A percentile compares a stretch with the other conserved stretches of the same genome.
These are phyloP conservation scores for Dasypogon diadema DNA, from an alignment of 2,888 invertebrate genomes.

Conservation along the genomic window DNA sequence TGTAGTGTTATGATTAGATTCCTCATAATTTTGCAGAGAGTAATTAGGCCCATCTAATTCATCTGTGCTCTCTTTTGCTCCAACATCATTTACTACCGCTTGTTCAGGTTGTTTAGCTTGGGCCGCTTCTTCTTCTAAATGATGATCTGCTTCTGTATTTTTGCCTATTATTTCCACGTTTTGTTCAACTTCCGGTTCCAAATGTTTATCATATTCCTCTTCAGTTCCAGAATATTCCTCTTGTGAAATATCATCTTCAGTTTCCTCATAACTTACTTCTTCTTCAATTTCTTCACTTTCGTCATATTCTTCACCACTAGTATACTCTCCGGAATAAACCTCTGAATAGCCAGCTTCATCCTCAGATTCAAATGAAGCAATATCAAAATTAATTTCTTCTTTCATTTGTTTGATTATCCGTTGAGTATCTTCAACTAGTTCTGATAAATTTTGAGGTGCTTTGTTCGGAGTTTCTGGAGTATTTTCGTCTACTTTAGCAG, in stretches of 20 bases:
- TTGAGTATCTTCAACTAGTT: conserved; percentile 74
- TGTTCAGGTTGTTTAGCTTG: conserved; percentile 6
- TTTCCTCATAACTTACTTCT: conserved; percentile 60
- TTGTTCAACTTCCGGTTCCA: conserved; percentile 60
- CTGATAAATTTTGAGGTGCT: conserved; percentile 67
- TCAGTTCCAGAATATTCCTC: conserved; percentile 60
- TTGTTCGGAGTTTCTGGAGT: conserved; percentile 1
- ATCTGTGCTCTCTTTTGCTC: too few species aligned
- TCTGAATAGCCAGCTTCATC: conserved; percentile 69
- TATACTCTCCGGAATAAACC: conserved; percentile 70
- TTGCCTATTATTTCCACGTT: too few species aligned
- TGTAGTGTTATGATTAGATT: too few species aligned
- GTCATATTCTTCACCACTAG: conserved; percentile 63
- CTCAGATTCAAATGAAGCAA: conserved; percentile 69
- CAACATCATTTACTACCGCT: too few species aligned
- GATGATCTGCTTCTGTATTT: too few species aligned
- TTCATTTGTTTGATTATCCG: conserved; percentile 76
- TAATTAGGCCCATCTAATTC: too few species aligned
- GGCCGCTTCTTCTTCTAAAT: too few species aligned
- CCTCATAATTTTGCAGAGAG: too few species aligned
- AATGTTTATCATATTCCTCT: conserved; percentile 62
- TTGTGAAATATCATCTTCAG: conserved; percentile 58
- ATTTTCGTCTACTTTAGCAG: conserved; percentile 16
- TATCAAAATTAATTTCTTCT: conserved; percentile 74
- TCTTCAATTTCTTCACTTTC: conserved; percentile 62